A percentile compares a stretch with the other conserved stretches of the same genome.
Evolutionary conservation across 2,888 invertebrate genomes (phyloP).

Genomic region (Aphidius colemani): DNA sequence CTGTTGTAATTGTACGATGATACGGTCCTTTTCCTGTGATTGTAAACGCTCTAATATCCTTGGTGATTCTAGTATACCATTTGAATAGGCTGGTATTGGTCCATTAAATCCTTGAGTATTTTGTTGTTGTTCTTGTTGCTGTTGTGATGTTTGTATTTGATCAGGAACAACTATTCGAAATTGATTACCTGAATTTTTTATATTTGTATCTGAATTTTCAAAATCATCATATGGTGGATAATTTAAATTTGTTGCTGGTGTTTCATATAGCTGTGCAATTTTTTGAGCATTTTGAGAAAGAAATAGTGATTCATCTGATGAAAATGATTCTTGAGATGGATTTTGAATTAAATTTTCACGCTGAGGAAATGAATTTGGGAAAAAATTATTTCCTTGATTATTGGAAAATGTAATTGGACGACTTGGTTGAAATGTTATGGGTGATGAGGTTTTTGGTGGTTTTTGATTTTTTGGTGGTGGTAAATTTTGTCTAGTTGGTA

Average conservation of each 20-base stretch:
- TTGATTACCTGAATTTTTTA: neutral
- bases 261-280: slow-evolving; percentile 51
- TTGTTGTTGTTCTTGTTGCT: slow-evolving; percentile 17
- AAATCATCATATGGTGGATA: slow-evolving; percentile 46
- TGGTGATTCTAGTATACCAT: slow-evolving; percentile 46
- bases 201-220: slow-evolving; percentile 27
- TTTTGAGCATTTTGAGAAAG: slow-evolving; percentile 53
- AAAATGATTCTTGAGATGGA: slow-evolving; percentile 40
- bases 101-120: slow-evolving; percentile 18
- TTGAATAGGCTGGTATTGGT: slow-evolving; percentile 42
- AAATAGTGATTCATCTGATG: slow-evolving; percentile 49
- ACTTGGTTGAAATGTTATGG: slow-evolving; percentile 10
- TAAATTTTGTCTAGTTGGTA: slow-evolving; percentile 50
- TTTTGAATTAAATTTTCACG: slow-evolving; percentile 21
- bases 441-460: slow-evolving; percentile 40
- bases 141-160: slow-evolving; percentile 30
- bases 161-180: slow-evolving; percentile 35
- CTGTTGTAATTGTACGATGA: slow-evolving; percentile 49
- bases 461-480: slow-evolving; percentile 56
- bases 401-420: slow-evolving; percentile 24
- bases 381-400: slow-evolving; percentile 17
- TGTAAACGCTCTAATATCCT: slow-evolving; percentile 47
- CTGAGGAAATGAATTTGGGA: slow-evolving; percentile 20
- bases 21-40: slow-evolving; percentile 50
- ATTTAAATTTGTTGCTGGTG: slow-evolving; percentile 46